Percentiles rank a stretch among this genome's conserved stretches.
phyloP scores from a whole-genome alignment of 2,113 vertebrate species.

The Progne subis region DNA sequence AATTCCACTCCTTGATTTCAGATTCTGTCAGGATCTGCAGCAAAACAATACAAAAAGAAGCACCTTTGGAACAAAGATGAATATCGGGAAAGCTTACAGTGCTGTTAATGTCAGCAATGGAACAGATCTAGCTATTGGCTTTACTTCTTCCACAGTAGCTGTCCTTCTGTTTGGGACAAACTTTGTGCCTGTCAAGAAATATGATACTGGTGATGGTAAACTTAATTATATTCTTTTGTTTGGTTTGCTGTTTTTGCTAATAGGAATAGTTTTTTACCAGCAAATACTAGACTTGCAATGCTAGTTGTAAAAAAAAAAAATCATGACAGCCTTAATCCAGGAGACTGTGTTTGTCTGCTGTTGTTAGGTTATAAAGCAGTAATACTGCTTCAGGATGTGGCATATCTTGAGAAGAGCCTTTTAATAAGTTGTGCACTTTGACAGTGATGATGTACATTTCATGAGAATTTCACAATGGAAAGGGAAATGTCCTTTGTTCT shows the following conservation, averaged over 20 bases:
- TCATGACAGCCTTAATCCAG: not conserved
- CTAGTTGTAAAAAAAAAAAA: not conserved
- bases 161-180: conserved; percentile 87
- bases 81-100: not conserved
- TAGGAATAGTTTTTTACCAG: not conserved
- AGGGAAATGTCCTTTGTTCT: not conserved
- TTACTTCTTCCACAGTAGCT: conserved; percentile 75
- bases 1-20: conserved; percentile 35
- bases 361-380: not conserved
- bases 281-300: not conserved
- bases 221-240: not conserved
- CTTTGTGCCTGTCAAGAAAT: conserved; percentile 87
- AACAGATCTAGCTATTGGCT: conserved; percentile 75
- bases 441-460: not conserved
- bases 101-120: conserved; percentile 43
- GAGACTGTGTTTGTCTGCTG: not conserved
- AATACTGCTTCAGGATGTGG: not conserved
- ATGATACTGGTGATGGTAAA: conserved; percentile 88
- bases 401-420: not conserved
- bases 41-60: not conserved
- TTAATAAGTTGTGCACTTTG: not conserved
- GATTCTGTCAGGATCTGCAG: not conserved
- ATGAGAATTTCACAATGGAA: not conserved
- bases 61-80: conserved; percentile 8
- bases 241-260: not conserved